Conservation (phyloP, 2,113 vertebrate species). For the Elanoides forficatus region DNA sequence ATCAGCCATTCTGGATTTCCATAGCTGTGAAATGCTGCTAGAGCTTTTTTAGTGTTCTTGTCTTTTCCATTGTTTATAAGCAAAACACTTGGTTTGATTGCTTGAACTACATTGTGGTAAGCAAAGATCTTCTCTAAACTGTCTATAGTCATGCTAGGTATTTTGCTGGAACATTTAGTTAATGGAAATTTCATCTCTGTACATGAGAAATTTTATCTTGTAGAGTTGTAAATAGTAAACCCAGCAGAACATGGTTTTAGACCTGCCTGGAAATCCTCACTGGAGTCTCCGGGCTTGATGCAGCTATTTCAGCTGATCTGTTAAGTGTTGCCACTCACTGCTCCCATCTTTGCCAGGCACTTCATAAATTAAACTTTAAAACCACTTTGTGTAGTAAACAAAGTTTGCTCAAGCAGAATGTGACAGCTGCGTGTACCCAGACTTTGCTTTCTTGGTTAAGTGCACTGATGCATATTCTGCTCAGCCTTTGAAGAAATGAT, state of each 20-base stretch:
- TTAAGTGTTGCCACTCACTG: neutral
- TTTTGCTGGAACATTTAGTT: neutral
- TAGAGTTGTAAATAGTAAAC: neutral
- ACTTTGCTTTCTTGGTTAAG: neutral
- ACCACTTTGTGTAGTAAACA: neutral
- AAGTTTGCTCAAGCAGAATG: neutral
- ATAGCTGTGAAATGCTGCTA: neutral
- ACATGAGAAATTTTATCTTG: neutral
- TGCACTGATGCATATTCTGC: neutral
- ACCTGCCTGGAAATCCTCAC: neutral
- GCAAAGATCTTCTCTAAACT: neutral
- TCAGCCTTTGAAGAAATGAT: neutral
- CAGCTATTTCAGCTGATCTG: neutral
- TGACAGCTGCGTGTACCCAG: neutral
- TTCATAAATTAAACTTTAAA: neutral
- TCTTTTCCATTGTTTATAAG: conserved; percentile 1
- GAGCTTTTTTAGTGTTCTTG: neutral
- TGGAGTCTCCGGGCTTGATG: neutral
- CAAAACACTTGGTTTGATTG: neutral
- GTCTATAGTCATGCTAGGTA: neutral
- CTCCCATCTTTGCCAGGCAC: neutral
- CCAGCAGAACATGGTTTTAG: neutral
- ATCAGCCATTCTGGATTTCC: neutral
- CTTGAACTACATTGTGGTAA: neutral
- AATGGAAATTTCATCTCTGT: neutral